Evolutionary conservation across 2,797 vertebrate genomes (phyloP).

Genomic region (Pipistrellus kuhlii): DNA sequence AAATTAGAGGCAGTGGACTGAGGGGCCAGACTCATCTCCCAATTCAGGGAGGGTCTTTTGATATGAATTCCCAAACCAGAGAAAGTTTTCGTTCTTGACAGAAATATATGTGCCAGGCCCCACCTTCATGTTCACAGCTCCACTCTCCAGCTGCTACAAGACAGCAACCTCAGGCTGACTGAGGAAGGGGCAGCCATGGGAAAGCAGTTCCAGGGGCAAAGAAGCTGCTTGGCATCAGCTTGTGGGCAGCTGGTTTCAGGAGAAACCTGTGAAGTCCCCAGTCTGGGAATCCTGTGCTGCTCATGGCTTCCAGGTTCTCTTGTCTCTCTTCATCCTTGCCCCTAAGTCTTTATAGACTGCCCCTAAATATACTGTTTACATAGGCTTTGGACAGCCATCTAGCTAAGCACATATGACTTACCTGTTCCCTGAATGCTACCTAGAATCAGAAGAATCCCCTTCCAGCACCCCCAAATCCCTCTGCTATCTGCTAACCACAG

Average conservation of each 20-base stretch:
- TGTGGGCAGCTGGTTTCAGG: accelerated
- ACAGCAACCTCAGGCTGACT: not conserved
- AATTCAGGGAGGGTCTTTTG: not conserved
- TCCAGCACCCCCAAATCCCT: too few relatives aligned
- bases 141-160: not conserved
- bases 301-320: not conserved
- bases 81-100: not conserved
- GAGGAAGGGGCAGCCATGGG: not conserved
- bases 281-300: too few relatives aligned
- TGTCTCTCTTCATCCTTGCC: not conserved
- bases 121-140: not conserved
- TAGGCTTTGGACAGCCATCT: not conserved
- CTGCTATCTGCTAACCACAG: not conserved
- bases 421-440: not conserved
- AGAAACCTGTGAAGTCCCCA: not conserved
- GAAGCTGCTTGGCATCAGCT: not conserved
- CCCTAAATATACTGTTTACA: not conserved
- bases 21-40: not conserved
- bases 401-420: not conserved
- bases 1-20: not conserved
- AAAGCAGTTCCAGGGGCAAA: not conserved
- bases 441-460: not conserved
- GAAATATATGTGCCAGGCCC: not conserved
- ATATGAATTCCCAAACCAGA: not conserved
- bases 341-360: not conserved